Base-by-base conservation (phyloP, 2,113 vertebrate species). In the Festucalex cinctus region DNA sequence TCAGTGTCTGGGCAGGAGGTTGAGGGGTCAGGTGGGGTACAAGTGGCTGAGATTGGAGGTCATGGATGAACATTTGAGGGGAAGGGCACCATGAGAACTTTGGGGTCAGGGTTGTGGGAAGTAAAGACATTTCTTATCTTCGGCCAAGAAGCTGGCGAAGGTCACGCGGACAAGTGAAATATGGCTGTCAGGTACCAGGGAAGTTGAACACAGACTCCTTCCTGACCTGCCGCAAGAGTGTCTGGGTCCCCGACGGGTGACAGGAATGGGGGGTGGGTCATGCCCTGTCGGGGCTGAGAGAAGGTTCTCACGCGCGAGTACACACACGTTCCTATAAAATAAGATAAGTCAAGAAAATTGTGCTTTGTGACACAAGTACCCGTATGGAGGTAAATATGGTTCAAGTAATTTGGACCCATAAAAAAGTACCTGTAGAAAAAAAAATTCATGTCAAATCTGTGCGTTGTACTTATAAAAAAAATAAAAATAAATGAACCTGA, bases 171-270 rank as follows among this genome's bases (percentile, higher is more conserved):
- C 32, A 77, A 87, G 78, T 90, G 83, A 85, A 90, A 87, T 91
- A 90, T 83, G 84, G 86, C 86, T 93, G 91, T 93, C 91, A 94
- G 91, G 72, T 91, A 91, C 79, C 71, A 76, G 68, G 88, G 84
- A 90, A 94, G 89, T 91, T 90, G 68, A 93, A 93, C 90, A 91
- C 91, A 92, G 92, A 90, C 91, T 87, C 80, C 89, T 93, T 92
- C 91, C 89, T 92, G 91, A 75, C 78, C 54, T 83, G 62, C 71
- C 82, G 81, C 53, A 71, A 81, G 84, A 92, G 90, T 67, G 87
- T 89, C 90, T 90, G 48, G 77, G 87, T 91, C 87, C 91, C 91
- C 1, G 76, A 86, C 46, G 91, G 86, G 90, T 85, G 90, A 94
- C 93, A 94, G 10, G 19, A n/a, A 6, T 69, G 66, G 90, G 94